A percentile compares a stretch with the other conserved stretches of the same genome.
Conservation (phyloP, 2,797 vertebrate species). For the Rhinatrema bivittatum region DNA sequence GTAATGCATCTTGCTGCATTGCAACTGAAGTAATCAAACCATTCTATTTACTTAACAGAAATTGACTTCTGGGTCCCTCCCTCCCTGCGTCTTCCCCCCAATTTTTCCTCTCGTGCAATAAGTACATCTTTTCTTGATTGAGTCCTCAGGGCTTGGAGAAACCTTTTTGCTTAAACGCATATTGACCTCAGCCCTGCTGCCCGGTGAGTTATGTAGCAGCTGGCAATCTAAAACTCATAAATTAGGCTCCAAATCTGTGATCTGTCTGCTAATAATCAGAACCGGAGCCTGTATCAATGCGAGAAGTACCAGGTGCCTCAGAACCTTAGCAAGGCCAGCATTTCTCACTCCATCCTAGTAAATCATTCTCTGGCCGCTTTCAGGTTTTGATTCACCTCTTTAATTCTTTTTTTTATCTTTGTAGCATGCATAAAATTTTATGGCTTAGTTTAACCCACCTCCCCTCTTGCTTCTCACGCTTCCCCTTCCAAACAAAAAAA, state of each 20-base stretch:
- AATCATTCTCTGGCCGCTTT: slow-evolving; percentile 37
- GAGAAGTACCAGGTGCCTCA: slow-evolving; percentile 15
- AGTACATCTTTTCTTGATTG: slow-evolving; percentile 38
- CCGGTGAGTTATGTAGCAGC: slow-evolving; percentile 43
- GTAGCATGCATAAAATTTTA: not conserved
- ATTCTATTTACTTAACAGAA: slow-evolving; percentile 28
- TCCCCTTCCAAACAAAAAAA: no score
- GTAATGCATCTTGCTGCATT: slow-evolving; percentile 7
- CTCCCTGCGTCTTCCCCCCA: slow-evolving; percentile 4
- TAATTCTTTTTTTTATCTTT: slow-evolving; percentile 11
- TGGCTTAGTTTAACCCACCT: not conserved
- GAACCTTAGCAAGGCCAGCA: slow-evolving; percentile 17
- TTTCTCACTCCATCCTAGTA: slow-evolving; percentile 42
- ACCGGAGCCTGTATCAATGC: slow-evolving; percentile 10
- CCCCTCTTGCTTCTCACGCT: no score
- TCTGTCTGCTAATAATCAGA: slow-evolving; percentile 25
- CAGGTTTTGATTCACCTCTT: slow-evolving; percentile 36
- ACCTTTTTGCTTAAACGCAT: slow-evolving; percentile 58
- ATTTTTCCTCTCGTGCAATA: slow-evolving; percentile 12
- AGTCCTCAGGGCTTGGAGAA: slow-evolving; percentile 40
- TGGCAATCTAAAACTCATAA: slow-evolving; percentile 42
- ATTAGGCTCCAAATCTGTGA: slow-evolving; percentile 30
- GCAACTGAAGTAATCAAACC: slow-evolving; percentile 25
- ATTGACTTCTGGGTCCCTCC: not conserved
- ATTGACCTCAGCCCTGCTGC: slow-evolving; percentile 51